Evolutionary conservation across 2,888 invertebrate species (phyloP).

Genomic region (Drosophila lutescens): DNA sequence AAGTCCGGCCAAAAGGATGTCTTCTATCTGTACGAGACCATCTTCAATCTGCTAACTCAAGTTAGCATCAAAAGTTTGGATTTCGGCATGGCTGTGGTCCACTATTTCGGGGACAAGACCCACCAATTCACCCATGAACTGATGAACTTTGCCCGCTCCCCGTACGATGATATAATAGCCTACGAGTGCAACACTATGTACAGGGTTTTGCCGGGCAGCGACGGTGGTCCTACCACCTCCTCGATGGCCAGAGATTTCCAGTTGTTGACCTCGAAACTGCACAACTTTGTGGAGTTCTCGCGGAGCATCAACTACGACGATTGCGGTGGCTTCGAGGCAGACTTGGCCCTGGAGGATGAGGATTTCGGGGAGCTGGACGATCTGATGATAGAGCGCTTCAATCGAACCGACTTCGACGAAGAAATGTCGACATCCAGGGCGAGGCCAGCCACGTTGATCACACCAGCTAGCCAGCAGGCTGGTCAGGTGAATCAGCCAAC

Average conservation of each 20-base stretch:
- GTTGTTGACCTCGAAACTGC: background rate
- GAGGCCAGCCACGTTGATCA: background rate
- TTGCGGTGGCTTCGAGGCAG: constrained; percentile 17
- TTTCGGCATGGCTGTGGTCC: constrained; percentile 88
- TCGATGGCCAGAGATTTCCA: background rate
- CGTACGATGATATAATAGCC: constrained; percentile 90
- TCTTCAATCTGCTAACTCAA: constrained; percentile 88
- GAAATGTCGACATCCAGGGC: background rate
- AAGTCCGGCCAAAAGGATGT: constrained; percentile 85
- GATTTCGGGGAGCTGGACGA: constrained; percentile 38
- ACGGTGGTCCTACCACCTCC: constrained; percentile 39
- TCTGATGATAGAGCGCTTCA: background rate
- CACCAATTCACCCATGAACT: constrained; percentile 96
- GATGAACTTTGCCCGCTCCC: constrained; percentile 93
- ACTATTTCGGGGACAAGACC: constrained; percentile 89
- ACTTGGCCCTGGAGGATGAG: constrained; percentile 50
- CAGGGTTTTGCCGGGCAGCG: constrained; percentile 82
- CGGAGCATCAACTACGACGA: constrained; percentile 47
- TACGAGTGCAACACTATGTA: constrained; percentile 90
- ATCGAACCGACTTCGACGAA: background rate
- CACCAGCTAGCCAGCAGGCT: background rate
- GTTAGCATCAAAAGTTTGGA: constrained; percentile 86
- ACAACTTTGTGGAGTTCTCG: constrained; percentile 57
- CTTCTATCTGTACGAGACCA: constrained; percentile 88
- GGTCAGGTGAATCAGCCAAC: background rate